Evolutionary conservation across 1,140 invertebrate genomes (phyloP).

Genomic region (Asobara japonica): DNA sequence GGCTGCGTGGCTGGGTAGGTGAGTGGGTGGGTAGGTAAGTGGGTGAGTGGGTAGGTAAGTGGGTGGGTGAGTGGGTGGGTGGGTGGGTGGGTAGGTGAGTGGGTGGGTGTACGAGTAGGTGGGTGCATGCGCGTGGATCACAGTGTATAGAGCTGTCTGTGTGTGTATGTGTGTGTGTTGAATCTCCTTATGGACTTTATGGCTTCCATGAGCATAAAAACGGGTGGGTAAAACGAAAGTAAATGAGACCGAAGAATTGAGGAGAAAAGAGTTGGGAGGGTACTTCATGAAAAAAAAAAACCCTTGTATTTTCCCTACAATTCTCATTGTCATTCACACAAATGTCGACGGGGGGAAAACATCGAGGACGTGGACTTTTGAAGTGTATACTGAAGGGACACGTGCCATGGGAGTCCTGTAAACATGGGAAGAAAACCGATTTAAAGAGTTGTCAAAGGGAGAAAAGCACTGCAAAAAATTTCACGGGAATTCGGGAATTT

Average conservation of each 20-base stretch:
- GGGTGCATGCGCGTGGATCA: no score
- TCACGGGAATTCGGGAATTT: background rate
- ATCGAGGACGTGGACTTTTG: background rate
- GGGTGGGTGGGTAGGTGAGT: no score
- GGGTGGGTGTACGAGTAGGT: no score
- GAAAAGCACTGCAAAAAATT: background rate
- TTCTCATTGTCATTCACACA: background rate
- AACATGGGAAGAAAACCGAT: background rate
- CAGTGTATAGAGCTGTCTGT: no score
- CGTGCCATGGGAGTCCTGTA: background rate
- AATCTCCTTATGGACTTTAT: background rate
- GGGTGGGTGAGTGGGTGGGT: no score
- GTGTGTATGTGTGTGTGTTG: no score
- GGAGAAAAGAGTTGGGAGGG: background rate
- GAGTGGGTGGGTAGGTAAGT: no score
- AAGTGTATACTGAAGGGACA: background rate
- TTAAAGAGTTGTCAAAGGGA: background rate
- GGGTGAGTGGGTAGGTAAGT: no score
- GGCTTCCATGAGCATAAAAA: background rate
- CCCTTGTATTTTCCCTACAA: background rate
- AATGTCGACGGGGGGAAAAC: background rate
- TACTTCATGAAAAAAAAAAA: conserved; percentile 2
- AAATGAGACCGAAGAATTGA: background rate
- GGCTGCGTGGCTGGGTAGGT: no score
- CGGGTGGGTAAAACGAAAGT: background rate